Evolutionary conservation across 2,797 vertebrate species (phyloP).

Genomic region (Tragelaphus oryx): DNA sequence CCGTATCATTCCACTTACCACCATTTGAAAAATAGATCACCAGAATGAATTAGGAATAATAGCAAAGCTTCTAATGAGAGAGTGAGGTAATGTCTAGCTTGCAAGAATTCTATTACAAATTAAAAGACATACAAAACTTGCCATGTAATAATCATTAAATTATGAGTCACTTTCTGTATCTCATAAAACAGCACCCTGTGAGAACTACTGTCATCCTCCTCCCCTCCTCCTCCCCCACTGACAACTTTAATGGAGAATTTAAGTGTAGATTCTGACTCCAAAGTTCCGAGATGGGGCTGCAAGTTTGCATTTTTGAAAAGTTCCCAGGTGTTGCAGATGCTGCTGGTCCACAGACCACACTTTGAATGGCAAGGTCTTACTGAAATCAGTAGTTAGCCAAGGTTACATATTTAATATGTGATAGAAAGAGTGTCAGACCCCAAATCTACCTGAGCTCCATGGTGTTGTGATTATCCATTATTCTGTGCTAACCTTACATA

Average conservation of each 20-base stretch:
- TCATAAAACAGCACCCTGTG: neutral
- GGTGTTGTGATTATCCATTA: neutral
- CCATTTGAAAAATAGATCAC: neutral
- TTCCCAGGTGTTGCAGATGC: neutral
- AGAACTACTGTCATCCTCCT: neutral
- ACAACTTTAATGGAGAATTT: neutral
- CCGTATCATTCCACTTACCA: neutral
- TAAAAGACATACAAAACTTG: neutral
- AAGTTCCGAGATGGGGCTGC: neutral
- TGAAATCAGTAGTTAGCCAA: neutral
- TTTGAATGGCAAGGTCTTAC: neutral
- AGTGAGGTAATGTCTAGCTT: constrained; percentile 31
- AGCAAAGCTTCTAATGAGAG: neutral
- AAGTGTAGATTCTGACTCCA: neutral
- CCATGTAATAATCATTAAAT: neutral
- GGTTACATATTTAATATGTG: neutral
- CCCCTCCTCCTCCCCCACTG: fast-evolving
- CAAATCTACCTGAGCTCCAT: neutral
- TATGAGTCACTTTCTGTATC: neutral
- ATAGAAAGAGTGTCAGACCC: neutral
- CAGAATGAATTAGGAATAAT: neutral
- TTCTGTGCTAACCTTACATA: neutral
- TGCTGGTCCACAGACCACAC: neutral
- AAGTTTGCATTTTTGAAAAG: neutral
- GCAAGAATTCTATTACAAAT: constrained; percentile 33